Evolutionary conservation across 1,140 invertebrate species (phyloP).

Genomic region (Metaphire vulgaris): DNA sequence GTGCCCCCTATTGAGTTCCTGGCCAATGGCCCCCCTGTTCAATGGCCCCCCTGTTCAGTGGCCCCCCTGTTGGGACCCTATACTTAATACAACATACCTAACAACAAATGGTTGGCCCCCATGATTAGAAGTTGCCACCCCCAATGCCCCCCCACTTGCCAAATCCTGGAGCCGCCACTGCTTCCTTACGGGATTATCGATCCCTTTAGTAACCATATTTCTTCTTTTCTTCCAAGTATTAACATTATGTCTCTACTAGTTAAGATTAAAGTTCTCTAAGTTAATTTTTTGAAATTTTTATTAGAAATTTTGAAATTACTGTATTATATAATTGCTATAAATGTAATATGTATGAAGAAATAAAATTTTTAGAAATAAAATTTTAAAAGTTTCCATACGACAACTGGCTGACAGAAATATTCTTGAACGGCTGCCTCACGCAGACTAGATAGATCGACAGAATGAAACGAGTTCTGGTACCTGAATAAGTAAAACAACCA

Average conservation of each 20-base stretch:
- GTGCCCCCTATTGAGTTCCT: neutral
- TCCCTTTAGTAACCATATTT: too few species aligned
- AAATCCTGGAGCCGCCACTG: too few species aligned
- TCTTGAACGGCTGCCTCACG: slow-evolving; percentile 89
- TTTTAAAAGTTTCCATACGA: slow-evolving; percentile 53
- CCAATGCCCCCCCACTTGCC: too few species aligned
- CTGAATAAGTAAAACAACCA: slow-evolving; percentile 44
- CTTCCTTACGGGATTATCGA: too few species aligned
- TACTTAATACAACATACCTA: too few species aligned
- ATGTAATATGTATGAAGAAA: neutral
- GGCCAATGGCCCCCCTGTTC: neutral
- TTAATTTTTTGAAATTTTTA: neutral
- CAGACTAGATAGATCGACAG: slow-evolving; percentile 85
- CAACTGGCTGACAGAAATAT: slow-evolving; percentile 96
- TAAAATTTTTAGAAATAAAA: neutral
- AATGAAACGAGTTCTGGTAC: slow-evolving; percentile 95
- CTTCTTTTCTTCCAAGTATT: too few species aligned
- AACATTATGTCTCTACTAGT: too few species aligned
- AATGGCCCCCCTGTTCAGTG: neutral
- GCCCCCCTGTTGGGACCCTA: too few species aligned
- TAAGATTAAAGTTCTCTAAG: too few species aligned
- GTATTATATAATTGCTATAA: too few species aligned
- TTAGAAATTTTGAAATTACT: neutral
- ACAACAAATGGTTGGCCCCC: too few species aligned
- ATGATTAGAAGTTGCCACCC: too few species aligned